These are phyloP conservation scores for Samia ricini DNA, from an alignment of 1,140 invertebrate species.

Conservation along the genomic window DNA sequence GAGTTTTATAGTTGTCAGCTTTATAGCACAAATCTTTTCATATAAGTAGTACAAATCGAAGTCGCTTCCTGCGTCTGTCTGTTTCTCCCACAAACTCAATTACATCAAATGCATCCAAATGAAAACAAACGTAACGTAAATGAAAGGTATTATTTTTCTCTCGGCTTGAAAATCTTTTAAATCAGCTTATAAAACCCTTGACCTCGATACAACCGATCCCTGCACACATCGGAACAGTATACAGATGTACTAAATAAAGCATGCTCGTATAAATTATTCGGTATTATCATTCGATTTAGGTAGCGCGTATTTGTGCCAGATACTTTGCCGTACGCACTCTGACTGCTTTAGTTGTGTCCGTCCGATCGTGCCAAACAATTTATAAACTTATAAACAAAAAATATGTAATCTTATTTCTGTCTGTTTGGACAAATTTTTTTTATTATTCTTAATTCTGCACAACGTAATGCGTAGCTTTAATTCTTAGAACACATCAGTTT, in stretches of 20 bases:
- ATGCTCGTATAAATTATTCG: not conserved
- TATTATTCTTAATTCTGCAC: too few relatives aligned
- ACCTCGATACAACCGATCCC: not conserved
- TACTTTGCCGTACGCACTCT: not conserved
- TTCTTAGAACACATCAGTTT: too few relatives aligned
- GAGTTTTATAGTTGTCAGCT: too few relatives aligned
- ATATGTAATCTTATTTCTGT: not conserved
- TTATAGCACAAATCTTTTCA: too few relatives aligned
- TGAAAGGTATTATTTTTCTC: too few relatives aligned
- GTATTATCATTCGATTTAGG: conserved; percentile 5
- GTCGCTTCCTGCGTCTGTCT: too few relatives aligned
- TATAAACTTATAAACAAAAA: not conserved
- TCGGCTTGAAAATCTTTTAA: not conserved
- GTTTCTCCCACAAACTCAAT: too few relatives aligned
- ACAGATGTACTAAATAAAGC: not conserved
- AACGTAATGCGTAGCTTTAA: too few relatives aligned
- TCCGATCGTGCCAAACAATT: not conserved
- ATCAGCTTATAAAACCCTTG: not conserved
- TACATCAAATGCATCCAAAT: too few relatives aligned
- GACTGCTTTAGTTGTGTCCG: not conserved
- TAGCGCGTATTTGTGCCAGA: conserved; percentile 1
- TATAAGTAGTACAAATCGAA: too few relatives aligned
- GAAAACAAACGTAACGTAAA: too few relatives aligned
- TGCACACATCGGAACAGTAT: not conserved
- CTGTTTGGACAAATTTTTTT: not conserved